A percentile compares a stretch with the other conserved stretches of the same genome.
phyloP scores from a whole-genome alignment of 2,797 vertebrate genomes.

The Natrix natrix region DNA sequence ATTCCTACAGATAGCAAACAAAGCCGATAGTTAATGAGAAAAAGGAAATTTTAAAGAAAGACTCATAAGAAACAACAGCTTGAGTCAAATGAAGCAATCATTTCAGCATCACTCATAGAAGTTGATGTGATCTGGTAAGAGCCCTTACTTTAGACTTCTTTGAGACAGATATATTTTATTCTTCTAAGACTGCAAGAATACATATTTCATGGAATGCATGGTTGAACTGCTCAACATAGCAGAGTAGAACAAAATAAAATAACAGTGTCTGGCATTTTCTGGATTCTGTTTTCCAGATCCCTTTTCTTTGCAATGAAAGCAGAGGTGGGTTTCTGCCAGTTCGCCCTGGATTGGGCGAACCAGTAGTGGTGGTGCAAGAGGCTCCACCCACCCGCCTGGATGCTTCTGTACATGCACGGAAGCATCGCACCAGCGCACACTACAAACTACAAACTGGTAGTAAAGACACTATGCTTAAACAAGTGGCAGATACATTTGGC shows the following conservation, averaged over 20 bases:
- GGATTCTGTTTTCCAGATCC: background rate
- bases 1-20: conserved; percentile 48
- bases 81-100: conserved; percentile 31
- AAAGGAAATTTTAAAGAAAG: conserved; percentile 47
- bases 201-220: background rate
- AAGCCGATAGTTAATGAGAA: conserved; percentile 45
- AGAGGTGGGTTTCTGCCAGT: no score
- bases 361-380: no score
- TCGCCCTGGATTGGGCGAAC: no score
- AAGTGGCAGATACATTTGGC: background rate
- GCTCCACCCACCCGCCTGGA: no score
- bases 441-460: no score
- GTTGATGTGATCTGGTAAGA: background rate
- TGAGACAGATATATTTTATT: conserved; percentile 22
- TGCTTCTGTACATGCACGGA: no score
- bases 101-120: background rate
- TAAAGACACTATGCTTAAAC: background rate
- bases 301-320: background rate
- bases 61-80: conserved; percentile 48
- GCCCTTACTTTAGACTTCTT: background rate
- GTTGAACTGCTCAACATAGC: background rate
- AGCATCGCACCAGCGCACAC: no score
- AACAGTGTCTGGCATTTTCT: background rate
- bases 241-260: background rate
- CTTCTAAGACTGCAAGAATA: conserved; percentile 3